phyloP scores from a whole-genome alignment of 2,113 vertebrate species.

The Halcyon malimbica region DNA sequence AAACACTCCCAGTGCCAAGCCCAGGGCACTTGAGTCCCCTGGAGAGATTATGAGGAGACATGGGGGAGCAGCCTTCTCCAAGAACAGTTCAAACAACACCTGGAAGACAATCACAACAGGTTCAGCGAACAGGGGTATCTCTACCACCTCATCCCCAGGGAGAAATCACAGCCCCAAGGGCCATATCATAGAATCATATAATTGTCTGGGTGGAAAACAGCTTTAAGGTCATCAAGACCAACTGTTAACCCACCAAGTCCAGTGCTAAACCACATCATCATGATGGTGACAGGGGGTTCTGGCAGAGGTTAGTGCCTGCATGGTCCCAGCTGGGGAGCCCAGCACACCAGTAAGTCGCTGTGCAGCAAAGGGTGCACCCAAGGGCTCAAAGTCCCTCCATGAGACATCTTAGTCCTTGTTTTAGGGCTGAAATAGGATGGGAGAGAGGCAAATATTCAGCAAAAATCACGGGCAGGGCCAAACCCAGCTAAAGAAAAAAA shows the following conservation, averaged over 20 bases:
- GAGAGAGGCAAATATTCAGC: no score
- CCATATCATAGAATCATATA: rapidly evolving
- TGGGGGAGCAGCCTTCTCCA: rapidly evolving
- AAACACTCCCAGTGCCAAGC: neutral
- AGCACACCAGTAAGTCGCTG: neutral
- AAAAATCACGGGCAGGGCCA: rapidly evolving
- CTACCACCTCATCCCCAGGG: neutral
- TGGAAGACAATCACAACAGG: rapidly evolving
- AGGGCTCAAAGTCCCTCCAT: neutral
- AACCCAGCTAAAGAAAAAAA: neutral
- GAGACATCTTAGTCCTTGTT: neutral
- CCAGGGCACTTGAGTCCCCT: rapidly evolving
- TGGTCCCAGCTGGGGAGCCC: neutral
- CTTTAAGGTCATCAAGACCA: neutral
- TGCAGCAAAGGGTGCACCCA: neutral
- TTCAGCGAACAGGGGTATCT: no score
- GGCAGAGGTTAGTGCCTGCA: rapidly evolving
- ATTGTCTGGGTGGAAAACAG: neutral
- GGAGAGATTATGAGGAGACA: neutral
- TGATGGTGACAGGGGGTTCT: neutral
- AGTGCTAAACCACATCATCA: neutral
- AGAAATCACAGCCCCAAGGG: neutral
- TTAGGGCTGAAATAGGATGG: neutral
- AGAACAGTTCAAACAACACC: neutral
- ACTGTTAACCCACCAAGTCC: neutral